phyloP scores from a whole-genome alignment of 1,140 invertebrate species.

The Drosophila seguyi region DNA sequence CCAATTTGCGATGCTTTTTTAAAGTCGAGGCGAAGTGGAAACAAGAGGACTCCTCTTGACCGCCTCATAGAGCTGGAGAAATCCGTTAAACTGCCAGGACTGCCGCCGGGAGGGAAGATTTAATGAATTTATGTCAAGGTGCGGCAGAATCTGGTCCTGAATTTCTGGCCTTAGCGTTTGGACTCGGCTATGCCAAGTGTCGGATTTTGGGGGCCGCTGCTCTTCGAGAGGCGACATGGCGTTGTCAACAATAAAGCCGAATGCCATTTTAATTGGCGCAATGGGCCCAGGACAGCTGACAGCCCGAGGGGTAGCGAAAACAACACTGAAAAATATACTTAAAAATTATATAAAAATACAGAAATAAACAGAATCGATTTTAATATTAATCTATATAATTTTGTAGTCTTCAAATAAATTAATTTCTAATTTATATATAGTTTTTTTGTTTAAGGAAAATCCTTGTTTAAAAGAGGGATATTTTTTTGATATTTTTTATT shows the following conservation, averaged over 20 bases:
- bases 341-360: background rate
- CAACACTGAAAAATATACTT: constrained; percentile 6
- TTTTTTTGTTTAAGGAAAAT: background rate
- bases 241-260: constrained; percentile 56
- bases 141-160: constrained; percentile 17
- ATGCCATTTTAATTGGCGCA: constrained; percentile 80
- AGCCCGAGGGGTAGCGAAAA: background rate
- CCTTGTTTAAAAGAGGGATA: too few relatives aligned
- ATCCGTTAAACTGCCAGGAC: constrained; percentile 51
- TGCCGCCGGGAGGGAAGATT: constrained; percentile 42
- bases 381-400: background rate
- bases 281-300: constrained; percentile 48
- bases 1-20: constrained; percentile 52
- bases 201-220: constrained; percentile 41
- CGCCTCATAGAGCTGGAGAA: constrained; percentile 18
- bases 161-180: background rate
- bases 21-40: background rate
- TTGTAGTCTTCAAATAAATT: too few relatives aligned
- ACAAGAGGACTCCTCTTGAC: constrained; percentile 9
- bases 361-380: too few relatives aligned
- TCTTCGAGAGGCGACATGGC: constrained; percentile 19
- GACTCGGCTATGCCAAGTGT: constrained; percentile 42
- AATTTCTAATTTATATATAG: background rate
- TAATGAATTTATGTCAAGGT: constrained; percentile 72
- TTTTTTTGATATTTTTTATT: too few relatives aligned